Conservation (phyloP, 92 coral and sea anemone genomes). For the Palythoa grandiflora region DNA sequence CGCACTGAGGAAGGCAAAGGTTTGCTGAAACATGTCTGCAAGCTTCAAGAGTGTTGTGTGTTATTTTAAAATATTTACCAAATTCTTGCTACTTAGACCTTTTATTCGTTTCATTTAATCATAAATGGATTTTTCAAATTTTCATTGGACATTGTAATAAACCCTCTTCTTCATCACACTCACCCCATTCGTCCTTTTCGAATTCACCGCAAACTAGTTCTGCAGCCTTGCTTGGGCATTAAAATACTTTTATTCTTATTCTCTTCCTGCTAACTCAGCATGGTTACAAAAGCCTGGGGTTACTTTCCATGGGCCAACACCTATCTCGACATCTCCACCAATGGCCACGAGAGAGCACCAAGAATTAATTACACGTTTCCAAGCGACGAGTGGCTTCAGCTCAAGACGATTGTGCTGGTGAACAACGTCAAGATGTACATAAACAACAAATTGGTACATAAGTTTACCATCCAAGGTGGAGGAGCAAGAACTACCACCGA, state of each 20-base stretch:
- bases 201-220: no score
- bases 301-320: not conserved
- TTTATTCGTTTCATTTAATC: no score
- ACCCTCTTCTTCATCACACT: no score
- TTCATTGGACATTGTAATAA: no score
- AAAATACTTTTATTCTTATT: not conserved
- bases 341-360: slow-evolving; percentile 55
- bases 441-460: slow-evolving; percentile 48
- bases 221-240: no score
- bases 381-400: slow-evolving; percentile 48
- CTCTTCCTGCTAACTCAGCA: not conserved
- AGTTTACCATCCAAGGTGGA: slow-evolving; percentile 58
- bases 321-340: slow-evolving; percentile 22
- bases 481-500: slow-evolving; percentile 56
- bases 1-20: no score
- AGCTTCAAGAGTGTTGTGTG: no score
- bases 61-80: no score
- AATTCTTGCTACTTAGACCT: no score
- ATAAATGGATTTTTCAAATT: no score
- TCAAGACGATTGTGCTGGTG: slow-evolving; percentile 56
- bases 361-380: slow-evolving; percentile 26
- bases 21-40: no score
- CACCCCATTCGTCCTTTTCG: no score
- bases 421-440: slow-evolving; percentile 57
- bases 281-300: slow-evolving; percentile 62